Evolutionary conservation across 35 echinoderm and acorn worm species (phyloP).

Genomic region (Ptychodera flava): DNA sequence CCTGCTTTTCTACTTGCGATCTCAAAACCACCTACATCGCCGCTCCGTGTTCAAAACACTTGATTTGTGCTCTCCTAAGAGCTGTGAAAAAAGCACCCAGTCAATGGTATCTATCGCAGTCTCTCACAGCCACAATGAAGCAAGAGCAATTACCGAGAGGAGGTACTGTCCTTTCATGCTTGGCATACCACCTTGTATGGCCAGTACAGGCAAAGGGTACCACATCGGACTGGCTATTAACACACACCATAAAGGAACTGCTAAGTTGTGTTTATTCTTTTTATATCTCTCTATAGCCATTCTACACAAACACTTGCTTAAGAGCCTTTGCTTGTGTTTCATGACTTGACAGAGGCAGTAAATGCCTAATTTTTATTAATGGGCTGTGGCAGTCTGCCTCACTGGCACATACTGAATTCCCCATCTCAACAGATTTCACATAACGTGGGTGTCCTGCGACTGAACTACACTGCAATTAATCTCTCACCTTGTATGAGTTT

Average conservation of each 20-base stretch:
- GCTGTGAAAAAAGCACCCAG: too few relatives aligned
- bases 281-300: not conserved
- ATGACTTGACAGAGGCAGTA: not conserved
- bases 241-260: not conserved
- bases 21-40: too few relatives aligned
- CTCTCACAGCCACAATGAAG: not conserved
- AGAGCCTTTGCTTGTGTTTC: not conserved
- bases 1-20: too few relatives aligned
- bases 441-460: too few relatives aligned
- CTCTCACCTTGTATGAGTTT: too few relatives aligned
- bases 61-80: too few relatives aligned
- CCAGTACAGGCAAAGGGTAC: not conserved
- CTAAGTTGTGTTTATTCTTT: not conserved
- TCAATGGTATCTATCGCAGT: not conserved
- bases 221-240: conserved; percentile 1
- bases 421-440: too few relatives aligned
- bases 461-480: too few relatives aligned
- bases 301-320: not conserved
- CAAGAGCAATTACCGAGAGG: not conserved
- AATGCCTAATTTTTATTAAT: too few relatives aligned
- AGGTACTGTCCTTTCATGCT: not conserved
- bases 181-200: not conserved
- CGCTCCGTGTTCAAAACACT: too few relatives aligned
- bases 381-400: too few relatives aligned
- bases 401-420: too few relatives aligned